These are phyloP conservation scores for Callitettix versicolor DNA, from an alignment of 1,140 invertebrate species.

Conservation along the genomic window DNA sequence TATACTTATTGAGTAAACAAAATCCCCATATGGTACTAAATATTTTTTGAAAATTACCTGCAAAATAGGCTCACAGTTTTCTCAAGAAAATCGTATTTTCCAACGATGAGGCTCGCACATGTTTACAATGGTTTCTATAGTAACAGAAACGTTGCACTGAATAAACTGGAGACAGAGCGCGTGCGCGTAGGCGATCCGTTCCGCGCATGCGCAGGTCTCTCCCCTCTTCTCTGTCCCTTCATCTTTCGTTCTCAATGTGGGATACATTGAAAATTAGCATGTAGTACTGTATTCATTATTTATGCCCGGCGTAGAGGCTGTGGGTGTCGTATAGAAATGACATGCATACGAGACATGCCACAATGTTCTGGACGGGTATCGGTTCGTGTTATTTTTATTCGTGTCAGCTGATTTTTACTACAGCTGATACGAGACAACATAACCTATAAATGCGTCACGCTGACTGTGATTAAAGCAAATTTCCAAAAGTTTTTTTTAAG, in stretches of 20 bases:
- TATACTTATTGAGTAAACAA: no score
- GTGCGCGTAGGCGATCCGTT: constrained; percentile 3
- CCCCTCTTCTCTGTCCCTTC: not conserved
- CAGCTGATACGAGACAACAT: no score
- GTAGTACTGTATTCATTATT: constrained; percentile 3
- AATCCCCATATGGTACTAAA: no score
- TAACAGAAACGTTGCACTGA: not conserved
- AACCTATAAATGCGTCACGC: no score
- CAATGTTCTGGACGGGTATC: no score
- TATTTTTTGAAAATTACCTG: no score
- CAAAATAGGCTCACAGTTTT: no score
- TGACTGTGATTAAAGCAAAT: no score
- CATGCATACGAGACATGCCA: no score
- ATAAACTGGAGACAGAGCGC: not conserved
- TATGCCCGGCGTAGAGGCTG: constrained; percentile 3
- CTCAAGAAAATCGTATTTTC: constrained; percentile 10
- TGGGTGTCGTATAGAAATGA: not conserved
- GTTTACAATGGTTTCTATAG: not conserved
- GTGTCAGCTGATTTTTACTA: no score
- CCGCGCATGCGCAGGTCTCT: not conserved
- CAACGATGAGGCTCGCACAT: constrained; percentile 8
- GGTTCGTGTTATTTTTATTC: no score
- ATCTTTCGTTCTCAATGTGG: not conserved
- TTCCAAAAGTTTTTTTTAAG: no score
- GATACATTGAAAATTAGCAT: not conserved